Percentiles rank a stretch among this genome's conserved stretches.
Evolutionary conservation across 2,113 vertebrate species (phyloP).

Genomic region (Isurus oxyrinchus): DNA sequence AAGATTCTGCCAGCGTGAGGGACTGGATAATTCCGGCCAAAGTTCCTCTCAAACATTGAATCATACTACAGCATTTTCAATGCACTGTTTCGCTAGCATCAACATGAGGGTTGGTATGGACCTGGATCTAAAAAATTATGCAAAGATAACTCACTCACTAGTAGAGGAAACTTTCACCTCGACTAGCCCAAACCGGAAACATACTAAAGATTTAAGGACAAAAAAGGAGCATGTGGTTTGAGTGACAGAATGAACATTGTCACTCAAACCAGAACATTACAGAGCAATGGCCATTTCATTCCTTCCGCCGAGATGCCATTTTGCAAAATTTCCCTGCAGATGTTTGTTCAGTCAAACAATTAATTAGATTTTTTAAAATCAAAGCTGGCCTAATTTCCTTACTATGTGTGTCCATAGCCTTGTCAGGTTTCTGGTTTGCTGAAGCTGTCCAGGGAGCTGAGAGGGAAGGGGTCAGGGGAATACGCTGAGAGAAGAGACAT

Average conservation of each 20-base stretch:
- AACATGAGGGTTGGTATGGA: background rate
- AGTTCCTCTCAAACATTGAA: background rate
- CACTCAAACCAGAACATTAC: background rate
- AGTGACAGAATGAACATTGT: background rate
- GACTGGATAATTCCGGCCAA: too few relatives aligned
- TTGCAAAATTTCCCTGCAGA: background rate
- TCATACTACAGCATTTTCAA: background rate
- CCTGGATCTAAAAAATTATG: background rate
- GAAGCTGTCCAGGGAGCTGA: conserved; percentile 7
- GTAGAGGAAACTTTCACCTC: background rate
- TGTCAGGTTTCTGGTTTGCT: background rate
- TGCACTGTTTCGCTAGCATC: background rate
- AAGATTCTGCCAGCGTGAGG: too few relatives aligned
- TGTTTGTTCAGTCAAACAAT: background rate
- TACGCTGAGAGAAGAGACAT: background rate
- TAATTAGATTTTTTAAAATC: background rate
- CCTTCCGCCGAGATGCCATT: background rate
- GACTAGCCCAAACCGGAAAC: background rate
- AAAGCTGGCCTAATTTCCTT: background rate
- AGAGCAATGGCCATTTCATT: background rate
- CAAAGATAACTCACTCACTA: background rate
- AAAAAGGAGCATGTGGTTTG: background rate
- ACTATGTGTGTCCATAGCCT: background rate
- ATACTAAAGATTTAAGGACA: background rate
- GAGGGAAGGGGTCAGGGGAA: background rate